phyloP scores from a whole-genome alignment of 2,888 invertebrate species.

The Zygogramma bicolorata region DNA sequence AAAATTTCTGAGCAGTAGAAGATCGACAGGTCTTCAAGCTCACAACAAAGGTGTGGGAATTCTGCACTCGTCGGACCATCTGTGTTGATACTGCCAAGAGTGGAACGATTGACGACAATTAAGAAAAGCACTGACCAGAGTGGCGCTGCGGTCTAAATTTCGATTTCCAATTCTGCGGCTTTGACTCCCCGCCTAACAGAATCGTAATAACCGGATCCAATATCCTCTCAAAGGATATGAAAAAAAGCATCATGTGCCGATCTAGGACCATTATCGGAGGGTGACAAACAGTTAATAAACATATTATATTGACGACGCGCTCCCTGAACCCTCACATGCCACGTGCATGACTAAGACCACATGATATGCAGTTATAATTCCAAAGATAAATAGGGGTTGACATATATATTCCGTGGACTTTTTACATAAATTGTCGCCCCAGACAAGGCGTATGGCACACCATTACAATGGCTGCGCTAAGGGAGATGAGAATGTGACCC shows the following conservation, averaged over 20 bases:
- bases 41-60: too few relatives aligned
- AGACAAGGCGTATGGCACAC: constrained; percentile 45
- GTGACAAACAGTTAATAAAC: constrained; percentile 45
- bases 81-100: too few relatives aligned
- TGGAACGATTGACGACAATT: too few relatives aligned
- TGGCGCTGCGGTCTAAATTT: too few relatives aligned
- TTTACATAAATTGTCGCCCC: constrained; percentile 59
- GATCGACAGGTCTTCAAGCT: too few relatives aligned
- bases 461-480: constrained; percentile 13
- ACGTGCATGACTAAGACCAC: constrained; percentile 65
- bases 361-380: constrained; percentile 64
- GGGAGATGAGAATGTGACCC: constrained; percentile 12
- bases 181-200: neutral
- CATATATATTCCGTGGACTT: constrained; percentile 60
- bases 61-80: too few relatives aligned
- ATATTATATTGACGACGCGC: constrained; percentile 22
- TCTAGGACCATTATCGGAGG: constrained; percentile 38
- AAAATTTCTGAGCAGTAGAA: too few relatives aligned
- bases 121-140: too few relatives aligned
- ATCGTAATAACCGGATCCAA: constrained; percentile 26
- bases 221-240: constrained; percentile 38
- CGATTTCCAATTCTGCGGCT: neutral
- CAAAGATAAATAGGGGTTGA: constrained; percentile 64
- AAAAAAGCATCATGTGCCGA: constrained; percentile 40
- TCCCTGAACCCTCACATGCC: constrained; percentile 45